Conservation (phyloP, 2,113 vertebrate genomes). For the Anthoscopus minutus region DNA sequence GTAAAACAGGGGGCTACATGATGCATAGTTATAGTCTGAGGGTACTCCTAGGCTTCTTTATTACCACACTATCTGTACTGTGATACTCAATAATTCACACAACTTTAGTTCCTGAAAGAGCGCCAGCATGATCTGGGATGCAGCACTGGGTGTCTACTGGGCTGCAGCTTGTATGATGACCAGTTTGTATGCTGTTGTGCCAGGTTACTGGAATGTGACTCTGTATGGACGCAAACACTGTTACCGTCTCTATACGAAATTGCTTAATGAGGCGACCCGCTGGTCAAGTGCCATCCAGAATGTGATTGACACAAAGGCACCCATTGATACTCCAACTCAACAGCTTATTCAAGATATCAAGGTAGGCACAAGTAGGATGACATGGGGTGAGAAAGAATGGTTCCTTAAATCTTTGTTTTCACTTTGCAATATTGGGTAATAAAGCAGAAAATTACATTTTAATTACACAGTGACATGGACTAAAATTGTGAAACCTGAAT, state of each 20-base stretch:
- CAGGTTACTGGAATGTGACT: constrained; percentile 92
- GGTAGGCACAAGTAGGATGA: constrained; percentile 63
- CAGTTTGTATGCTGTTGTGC: not conserved
- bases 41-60: not conserved
- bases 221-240: constrained; percentile 94
- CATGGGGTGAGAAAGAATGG: not conserved
- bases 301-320: constrained; percentile 90
- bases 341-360: constrained; percentile 96
- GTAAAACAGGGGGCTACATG: not conserved
- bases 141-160: not conserved
- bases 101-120: not conserved
- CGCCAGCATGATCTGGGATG: not conserved
- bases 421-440: not conserved
- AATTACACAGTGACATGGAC: not conserved
- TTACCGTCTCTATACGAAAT: constrained; percentile 89
- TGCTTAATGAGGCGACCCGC: constrained; percentile 89
- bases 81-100: rapidly evolving
- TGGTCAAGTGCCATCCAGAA: constrained; percentile 93
- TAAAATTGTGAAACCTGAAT: not conserved
- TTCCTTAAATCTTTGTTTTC: not conserved
- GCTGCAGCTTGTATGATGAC: not conserved
- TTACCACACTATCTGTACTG: not conserved
- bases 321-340: constrained; percentile 94
- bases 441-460: not conserved
- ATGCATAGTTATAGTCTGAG: not conserved